Evolutionary conservation across 2,888 invertebrate genomes (phyloP), one percentile per base, ranked within the genome.

Genomic region (Odontocolon sp.): DNA sequence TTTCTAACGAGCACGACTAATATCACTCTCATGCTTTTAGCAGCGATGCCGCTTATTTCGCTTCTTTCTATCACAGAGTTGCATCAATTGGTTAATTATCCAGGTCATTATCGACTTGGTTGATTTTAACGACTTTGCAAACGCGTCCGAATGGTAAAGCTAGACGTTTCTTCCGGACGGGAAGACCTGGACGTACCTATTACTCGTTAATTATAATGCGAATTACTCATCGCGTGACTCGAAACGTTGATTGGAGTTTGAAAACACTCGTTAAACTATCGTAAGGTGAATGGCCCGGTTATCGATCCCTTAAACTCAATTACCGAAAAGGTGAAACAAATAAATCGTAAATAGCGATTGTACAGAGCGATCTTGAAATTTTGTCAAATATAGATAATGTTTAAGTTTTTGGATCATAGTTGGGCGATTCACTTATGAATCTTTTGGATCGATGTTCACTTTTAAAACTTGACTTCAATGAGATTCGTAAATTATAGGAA

Each of bases 81-180:
- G 23, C 28, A 69, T 73, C 72, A 50, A 77, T 77, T 42, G 21
- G 61, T 18, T 57, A 72, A 68, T 50, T 33, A 45, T 21, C 18
- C 40, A 18, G 6, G 52, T 52, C 68, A 61, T 73, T 69, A 69
- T 40, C 42, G 38, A n/a, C 26, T 26, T 11, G 38, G 67, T 56
- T 50, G 26, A 72, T 3, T 67, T 69, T 75, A 74, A 74, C 63
- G 68, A 50, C 26, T 63, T 18, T 57, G 11, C 4, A 33, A 57
- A 21, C 21, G 28, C 16, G 28, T 59, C n/a, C 2, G 11, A 26
- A 42, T 11, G 14, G 56, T 16, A 14, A 14, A 54, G 16, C 9
- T 2, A 54, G 31, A 0, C 9, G 18, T 9, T 28, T 9, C n/a
- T 14, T 14, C 6, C 23, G 2, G 18, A 9, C 3, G 2, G 6